Percentiles rank a stretch among this genome's conserved stretches.
These are phyloP conservation scores for Drosophila athabasca DNA, from an alignment of 1,140 invertebrate species.

Conservation along the genomic window DNA sequence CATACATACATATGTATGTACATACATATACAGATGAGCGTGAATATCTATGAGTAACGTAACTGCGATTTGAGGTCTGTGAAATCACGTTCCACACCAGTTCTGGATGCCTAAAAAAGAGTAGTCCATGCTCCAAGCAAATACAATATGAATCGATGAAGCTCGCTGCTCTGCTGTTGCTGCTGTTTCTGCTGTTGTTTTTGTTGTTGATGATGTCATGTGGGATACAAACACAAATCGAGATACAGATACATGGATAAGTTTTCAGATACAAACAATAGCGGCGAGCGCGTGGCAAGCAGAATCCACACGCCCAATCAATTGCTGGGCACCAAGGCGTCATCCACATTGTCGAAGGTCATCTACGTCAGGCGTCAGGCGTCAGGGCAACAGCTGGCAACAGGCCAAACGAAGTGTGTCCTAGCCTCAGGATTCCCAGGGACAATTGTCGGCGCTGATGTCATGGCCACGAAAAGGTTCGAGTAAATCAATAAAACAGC, in stretches of 20 bases:
- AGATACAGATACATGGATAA: conserved; percentile 23
- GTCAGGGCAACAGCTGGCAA: conserved; percentile 40
- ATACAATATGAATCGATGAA: conserved; percentile 44
- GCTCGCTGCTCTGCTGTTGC: conserved; percentile 17
- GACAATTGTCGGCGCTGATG: conserved; percentile 37
- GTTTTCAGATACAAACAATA: conserved; percentile 1
- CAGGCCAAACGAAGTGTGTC: conserved; percentile 39
- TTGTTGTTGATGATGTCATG: conserved; percentile 68
- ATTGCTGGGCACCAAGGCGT: conserved; percentile 32
- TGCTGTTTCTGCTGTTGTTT: conserved; percentile 24
- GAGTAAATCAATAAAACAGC: conserved; percentile 42
- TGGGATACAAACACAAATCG: conserved; percentile 31
- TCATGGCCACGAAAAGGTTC: conserved; percentile 27
- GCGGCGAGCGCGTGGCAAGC: conserved; percentile 34
- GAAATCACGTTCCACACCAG: conserved; percentile 73
- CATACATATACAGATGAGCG: conserved; percentile 12
- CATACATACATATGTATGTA: conserved; percentile 3
- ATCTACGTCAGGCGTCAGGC: conserved; percentile 3
- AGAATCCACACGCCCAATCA: conserved; percentile 46
- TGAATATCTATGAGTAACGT: conserved; percentile 67
- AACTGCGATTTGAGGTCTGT: conserved; percentile 49
- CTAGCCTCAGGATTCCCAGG: conserved; percentile 20
- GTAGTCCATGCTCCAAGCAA: conserved; percentile 30
- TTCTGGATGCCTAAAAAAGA: conserved; percentile 52
- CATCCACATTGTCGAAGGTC: conserved; percentile 62